Percentiles rank a stretch among this genome's conserved stretches.
These are phyloP conservation scores for Limnodromus scolopaceus DNA, from an alignment of 2,797 vertebrate genomes.

Conservation along the genomic window DNA sequence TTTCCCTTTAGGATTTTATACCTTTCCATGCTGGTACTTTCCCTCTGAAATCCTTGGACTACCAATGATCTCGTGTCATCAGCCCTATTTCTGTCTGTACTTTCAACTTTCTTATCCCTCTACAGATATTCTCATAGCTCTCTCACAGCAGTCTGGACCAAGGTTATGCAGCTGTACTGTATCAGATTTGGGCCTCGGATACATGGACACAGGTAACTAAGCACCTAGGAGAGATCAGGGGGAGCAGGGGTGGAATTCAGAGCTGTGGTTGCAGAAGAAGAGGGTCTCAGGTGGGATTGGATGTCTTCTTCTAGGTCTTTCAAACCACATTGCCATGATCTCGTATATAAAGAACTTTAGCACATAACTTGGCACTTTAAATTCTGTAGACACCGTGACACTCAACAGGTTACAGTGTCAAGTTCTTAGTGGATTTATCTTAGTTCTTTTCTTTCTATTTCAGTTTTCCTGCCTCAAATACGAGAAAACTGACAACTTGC, in stretches of 20 bases:
- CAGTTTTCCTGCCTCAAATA: neutral
- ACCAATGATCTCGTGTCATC: neutral
- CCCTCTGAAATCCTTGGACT: neutral
- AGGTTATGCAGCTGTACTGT: neutral
- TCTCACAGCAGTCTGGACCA: neutral
- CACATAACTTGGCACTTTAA: neutral
- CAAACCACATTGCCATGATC: neutral
- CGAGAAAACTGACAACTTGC: neutral
- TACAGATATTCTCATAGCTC: neutral
- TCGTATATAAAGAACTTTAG: neutral
- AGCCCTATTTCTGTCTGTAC: neutral
- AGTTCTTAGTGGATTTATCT: neutral
- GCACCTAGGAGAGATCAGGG: neutral
- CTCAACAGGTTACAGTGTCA: neutral
- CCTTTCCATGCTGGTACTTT: neutral
- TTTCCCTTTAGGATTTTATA: neutral
- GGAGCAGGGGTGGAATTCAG: neutral
- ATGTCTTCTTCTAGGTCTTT: neutral
- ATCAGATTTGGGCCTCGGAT: neutral
- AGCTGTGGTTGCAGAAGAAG: neutral
- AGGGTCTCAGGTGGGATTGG: neutral
- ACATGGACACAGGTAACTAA: neutral
- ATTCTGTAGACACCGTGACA: neutral
- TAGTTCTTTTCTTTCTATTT: neutral
- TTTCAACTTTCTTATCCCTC: neutral